Base-by-base conservation (phyloP, 2,888 invertebrate genomes). In the Drosophila basisetae region DNA sequence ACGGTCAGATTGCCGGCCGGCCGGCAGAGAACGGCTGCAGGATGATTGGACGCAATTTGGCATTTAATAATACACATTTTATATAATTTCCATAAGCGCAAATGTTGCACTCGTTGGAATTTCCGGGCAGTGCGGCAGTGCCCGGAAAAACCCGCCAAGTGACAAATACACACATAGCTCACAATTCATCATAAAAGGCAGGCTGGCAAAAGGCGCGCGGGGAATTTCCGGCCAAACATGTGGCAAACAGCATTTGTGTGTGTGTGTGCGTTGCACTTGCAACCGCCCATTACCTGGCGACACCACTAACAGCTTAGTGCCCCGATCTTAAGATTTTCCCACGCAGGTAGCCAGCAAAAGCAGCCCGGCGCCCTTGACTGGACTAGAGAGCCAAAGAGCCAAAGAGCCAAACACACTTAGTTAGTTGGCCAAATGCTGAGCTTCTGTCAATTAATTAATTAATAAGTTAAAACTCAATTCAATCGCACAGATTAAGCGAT, bases 1-100 rank as follows among this genome's bases (percentile, higher is more conserved):
- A 91, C 84, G 90, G 89, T 87, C 91, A 90, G 83, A 75, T 86
- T 73, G 86, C 90, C 91, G 91, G 86, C 89, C 84, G 82, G 90
- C 89, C 80, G 80, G 86, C 84, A 59, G 37, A 64, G 43, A 67
- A 59, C 65, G 56, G 71, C 67, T 41, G 58, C 18, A 11, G 53
- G 79, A 61, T 78, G 82, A 72, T 80, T 80, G 81, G 68, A 18
- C 37, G 73, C 80, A 80, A 80, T 80, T 80, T 76, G 73, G 61
- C 80, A 68, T 52, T 75, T 80, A 76, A 78, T 78, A 59, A 80
- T 68, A 78, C 59, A 63, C 37, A 80, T 78, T 84, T 89, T 73
- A 79, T 77, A 72, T 80, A 74, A 80, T 85, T 85, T 80, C 70
- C 68, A 73, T 73, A 73, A 70, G 78, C 75, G 70, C 58, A 59